Evolutionary conservation across 2,888 invertebrate genomes (phyloP).

Genomic region (Eupeodes luniger): DNA sequence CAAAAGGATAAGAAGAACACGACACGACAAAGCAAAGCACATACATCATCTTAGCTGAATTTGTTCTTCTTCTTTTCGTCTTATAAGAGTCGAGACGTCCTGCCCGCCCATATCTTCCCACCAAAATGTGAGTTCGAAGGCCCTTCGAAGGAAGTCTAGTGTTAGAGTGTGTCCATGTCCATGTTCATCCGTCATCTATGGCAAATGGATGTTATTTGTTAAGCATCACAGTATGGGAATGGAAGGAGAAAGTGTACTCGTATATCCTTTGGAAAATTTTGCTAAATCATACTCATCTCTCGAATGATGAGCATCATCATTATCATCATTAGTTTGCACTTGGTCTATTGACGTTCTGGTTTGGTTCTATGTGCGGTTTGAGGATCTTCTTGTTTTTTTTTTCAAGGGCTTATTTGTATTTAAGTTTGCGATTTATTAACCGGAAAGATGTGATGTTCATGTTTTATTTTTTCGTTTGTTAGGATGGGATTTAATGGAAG

Average conservation of each 20-base stretch:
- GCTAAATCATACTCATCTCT: constrained; percentile 69
- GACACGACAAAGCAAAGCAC: constrained; percentile 53
- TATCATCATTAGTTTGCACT: constrained; percentile 62
- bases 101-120: too few relatives aligned
- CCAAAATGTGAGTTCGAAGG: not conserved
- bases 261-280: constrained; percentile 59
- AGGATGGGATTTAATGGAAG: constrained; percentile 25
- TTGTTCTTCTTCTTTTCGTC: not conserved
- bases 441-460: constrained; percentile 26
- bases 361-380: constrained; percentile 9
- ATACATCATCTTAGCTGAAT: constrained; percentile 56
- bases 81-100: constrained; percentile 7
- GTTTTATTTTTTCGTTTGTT: not conserved
- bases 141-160: constrained; percentile 47
- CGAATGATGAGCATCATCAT: constrained; percentile 68
- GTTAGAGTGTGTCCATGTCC: constrained; percentile 3
- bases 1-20: constrained; percentile 29
- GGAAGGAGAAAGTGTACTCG: not conserved
- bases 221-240: constrained; percentile 30
- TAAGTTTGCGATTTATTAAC: constrained; percentile 66
- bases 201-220: constrained; percentile 72
- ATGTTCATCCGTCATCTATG: constrained; percentile 70
- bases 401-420: constrained; percentile 43
- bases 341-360: constrained; percentile 46
- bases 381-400: constrained; percentile 33